These are phyloP conservation scores for Sussaba pulchella DNA, from an alignment of 2,888 invertebrate species.

Conservation along the genomic window DNA sequence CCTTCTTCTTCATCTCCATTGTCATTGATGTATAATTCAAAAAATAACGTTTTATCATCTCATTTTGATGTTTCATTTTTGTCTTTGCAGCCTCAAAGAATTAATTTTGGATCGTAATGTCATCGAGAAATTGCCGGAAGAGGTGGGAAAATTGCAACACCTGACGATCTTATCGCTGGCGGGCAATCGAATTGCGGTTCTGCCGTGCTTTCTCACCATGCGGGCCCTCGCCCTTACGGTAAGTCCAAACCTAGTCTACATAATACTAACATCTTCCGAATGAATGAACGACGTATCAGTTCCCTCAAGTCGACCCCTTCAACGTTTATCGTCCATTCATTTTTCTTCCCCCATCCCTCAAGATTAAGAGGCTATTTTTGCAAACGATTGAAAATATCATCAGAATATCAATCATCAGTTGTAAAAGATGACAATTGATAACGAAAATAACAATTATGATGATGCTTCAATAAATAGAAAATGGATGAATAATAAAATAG, in stretches of 20 bases:
- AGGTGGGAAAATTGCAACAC: constrained; percentile 87
- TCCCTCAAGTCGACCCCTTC: no score
- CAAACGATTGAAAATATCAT: constrained; percentile 13
- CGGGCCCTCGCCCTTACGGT: constrained; percentile 86
- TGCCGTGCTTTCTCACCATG: constrained; percentile 86
- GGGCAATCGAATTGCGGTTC: constrained; percentile 85
- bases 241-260: constrained; percentile 75
- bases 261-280: neutral
- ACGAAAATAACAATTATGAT: no score
- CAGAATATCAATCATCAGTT: no score
- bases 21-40: neutral
- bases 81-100: constrained; percentile 88
- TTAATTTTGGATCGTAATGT: constrained; percentile 90
- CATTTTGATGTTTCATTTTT: no score
- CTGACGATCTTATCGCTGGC: constrained; percentile 87
- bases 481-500: no score
- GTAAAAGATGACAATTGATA: no score
- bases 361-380: constrained; percentile 55
- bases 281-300: neutral
- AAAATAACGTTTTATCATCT: neutral
- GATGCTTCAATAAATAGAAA: no score
- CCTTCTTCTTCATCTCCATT: neutral
- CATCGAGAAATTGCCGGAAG: constrained; percentile 87
- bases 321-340: no score
- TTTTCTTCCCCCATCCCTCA: no score